Evolutionary conservation across 1,140 invertebrate genomes (phyloP), one percentile per base, ranked within the genome.

Genomic region (Drosophila lacteicornis): DNA sequence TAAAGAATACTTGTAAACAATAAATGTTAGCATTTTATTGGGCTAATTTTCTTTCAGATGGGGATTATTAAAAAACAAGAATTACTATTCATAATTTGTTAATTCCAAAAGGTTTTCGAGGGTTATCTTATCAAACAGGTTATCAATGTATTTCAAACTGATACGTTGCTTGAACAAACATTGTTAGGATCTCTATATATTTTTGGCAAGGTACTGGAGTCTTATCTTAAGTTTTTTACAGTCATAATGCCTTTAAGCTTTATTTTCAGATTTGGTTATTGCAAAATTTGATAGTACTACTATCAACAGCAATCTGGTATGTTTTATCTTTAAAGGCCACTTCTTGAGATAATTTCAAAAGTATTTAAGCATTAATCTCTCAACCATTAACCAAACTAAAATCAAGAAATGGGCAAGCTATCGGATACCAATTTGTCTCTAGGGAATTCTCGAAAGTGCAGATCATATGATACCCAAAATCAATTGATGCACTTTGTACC

Each of bases 1-100:
- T 75, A 71, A 85, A 75, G 15, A 61, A 57, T 70, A 58, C 30
- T 46, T 60, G 46, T 51, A 67, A 85, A 70, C 22, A 36, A 46
- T 56, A 7, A 57, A 33, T 22, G 9, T 12, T 19, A 4, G 6
- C 11, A 0, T 66, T 43, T 38, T 36, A n/a, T 8, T 42, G 56
- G 57, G 2, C 33, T 27, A 25, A 17, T 12, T 12, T 15, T 12
- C 1, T 43, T 66, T 19, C n/a, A 59, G 22, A n/a, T 38, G 17
- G 6, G 17, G 36, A 38, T 17, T 19, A 22, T 12, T 13, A 4
- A 2, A 27, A n/a, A 9, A 11, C 19, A 0, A n/a, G 15, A 7
- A 8, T 25, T 13, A 47, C 1, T 50, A 9, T 7, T n/a, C 3
- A 15, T 25, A n/a, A 2, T 17, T 17, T 17, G 5, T 17, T 30